Evolutionary conservation across 2,888 invertebrate genomes (phyloP).

Genomic region (Agriotes lineatus): DNA sequence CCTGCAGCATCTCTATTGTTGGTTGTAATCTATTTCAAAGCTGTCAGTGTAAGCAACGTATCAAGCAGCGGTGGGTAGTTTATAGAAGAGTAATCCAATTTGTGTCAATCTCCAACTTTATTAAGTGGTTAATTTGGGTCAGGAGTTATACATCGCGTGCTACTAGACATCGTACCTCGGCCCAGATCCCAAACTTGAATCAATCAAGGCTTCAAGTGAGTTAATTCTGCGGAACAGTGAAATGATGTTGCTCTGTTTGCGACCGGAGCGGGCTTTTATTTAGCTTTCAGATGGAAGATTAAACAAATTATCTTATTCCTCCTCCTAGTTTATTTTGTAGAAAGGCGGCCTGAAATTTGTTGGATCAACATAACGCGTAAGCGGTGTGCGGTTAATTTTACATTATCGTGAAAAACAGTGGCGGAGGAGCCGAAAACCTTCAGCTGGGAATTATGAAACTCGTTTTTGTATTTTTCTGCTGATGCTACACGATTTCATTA

Average conservation of each 20-base stretch:
- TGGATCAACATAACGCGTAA: constrained; percentile 22
- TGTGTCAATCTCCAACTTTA: constrained; percentile 58
- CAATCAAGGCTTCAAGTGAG: constrained; percentile 44
- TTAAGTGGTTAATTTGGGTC: constrained; percentile 58
- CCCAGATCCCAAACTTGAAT: constrained; percentile 38
- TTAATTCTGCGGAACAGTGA: constrained; percentile 34
- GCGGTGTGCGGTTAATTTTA: constrained; percentile 16
- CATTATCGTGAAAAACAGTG: constrained; percentile 18
- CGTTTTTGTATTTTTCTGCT: constrained; percentile 10
- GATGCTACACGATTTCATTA: constrained; percentile 4
- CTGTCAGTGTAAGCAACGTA: constrained; percentile 39
- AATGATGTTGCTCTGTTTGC: constrained; percentile 26
- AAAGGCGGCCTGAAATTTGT: constrained; percentile 22
- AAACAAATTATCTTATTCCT: constrained; percentile 22
- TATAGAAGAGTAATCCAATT: constrained; percentile 55
- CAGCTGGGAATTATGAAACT: not conserved
- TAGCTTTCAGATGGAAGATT: constrained; percentile 27
- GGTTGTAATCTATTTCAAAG: constrained; percentile 38
- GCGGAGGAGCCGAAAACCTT: constrained; percentile 2
- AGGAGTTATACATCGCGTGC: constrained; percentile 54
- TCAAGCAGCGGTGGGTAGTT: constrained; percentile 43
- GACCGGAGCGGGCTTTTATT: constrained; percentile 11
- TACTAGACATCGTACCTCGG: constrained; percentile 39
- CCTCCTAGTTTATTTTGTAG: constrained; percentile 10
- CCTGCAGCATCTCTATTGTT: constrained; percentile 19